Conservation (phyloP, 2,113 vertebrate genomes). For the Brachyhypopomus gauderio region DNA sequence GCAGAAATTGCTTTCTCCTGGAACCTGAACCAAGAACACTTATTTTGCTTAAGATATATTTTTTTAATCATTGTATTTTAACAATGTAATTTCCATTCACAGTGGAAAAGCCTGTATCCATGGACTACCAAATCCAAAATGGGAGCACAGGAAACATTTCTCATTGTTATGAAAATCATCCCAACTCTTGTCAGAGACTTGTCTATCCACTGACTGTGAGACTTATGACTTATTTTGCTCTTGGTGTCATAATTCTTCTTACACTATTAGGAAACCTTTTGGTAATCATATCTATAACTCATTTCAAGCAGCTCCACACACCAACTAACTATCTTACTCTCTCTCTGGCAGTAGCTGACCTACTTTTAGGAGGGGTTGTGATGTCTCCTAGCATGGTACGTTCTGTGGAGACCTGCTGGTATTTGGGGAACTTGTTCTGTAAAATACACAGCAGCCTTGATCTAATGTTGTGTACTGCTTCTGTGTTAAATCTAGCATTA, state of each 20-base stretch:
- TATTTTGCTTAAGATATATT: too few species aligned
- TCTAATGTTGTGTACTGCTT: constrained; percentile 77
- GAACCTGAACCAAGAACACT: too few species aligned
- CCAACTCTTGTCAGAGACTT: constrained; percentile 73
- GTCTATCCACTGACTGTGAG: constrained; percentile 68
- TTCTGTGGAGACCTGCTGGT: constrained; percentile 79
- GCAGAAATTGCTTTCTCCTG: too few species aligned
- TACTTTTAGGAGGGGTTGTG: constrained; percentile 75
- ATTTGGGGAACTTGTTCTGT: constrained; percentile 81
- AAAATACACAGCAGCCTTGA: constrained; percentile 78
- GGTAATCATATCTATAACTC: constrained; percentile 77
- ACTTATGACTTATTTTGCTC: constrained; percentile 71
- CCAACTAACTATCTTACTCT: constrained; percentile 82
- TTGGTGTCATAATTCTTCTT: constrained; percentile 70
- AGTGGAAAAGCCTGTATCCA: background rate
- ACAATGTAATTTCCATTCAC: background rate
- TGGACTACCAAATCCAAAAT: background rate
- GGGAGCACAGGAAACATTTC: background rate
- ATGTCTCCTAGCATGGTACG: constrained; percentile 84
- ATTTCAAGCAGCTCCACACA: constrained; percentile 80
- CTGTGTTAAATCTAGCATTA: constrained; percentile 80
- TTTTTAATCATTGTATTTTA: constrained; percentile 63
- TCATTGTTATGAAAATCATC: constrained; percentile 69
- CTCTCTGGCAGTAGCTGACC: constrained; percentile 79
- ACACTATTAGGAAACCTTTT: constrained; percentile 78